Percentiles rank a stretch among this genome's conserved stretches.
These are phyloP conservation scores for Anisognathus igniventris DNA, from an alignment of 2,797 vertebrate genomes.

Conservation along the genomic window DNA sequence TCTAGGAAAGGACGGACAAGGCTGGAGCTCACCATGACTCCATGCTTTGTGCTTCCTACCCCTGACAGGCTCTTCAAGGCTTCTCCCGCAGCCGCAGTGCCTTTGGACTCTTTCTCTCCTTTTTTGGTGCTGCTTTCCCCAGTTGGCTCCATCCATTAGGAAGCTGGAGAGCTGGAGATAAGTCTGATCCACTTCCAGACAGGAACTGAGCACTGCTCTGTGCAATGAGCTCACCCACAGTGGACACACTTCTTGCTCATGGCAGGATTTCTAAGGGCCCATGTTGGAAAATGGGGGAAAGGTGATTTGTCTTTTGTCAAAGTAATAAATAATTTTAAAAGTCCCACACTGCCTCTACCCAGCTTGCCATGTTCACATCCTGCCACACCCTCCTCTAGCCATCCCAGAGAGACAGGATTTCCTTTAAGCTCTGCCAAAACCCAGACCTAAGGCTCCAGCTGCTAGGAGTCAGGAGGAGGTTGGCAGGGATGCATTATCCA, in stretches of 20 bases:
- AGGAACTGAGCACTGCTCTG: not conserved
- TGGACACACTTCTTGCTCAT: not conserved
- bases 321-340: not conserved
- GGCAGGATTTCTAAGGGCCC: fast-evolving
- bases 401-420: not conserved
- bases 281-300: not conserved
- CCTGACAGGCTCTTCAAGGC: not conserved
- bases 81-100: fast-evolving
- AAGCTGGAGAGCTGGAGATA: slow-evolving; percentile 45
- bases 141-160: fast-evolving
- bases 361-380: not conserved
- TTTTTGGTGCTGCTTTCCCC: slow-evolving; percentile 4
- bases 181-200: not conserved
- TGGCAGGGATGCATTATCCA: not conserved
- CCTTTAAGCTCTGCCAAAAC: not conserved
- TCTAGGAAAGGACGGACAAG: not conserved
- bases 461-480: not conserved
- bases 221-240: not conserved
- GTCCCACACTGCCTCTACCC: not conserved
- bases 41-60: not conserved
- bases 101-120: not conserved
- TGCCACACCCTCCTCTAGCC: not conserved
- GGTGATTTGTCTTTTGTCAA: not conserved
- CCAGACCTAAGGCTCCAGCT: not conserved
- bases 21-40: not conserved